Conservation (phyloP, 1,140 invertebrate species). For the Drosophila ercepeae region DNA sequence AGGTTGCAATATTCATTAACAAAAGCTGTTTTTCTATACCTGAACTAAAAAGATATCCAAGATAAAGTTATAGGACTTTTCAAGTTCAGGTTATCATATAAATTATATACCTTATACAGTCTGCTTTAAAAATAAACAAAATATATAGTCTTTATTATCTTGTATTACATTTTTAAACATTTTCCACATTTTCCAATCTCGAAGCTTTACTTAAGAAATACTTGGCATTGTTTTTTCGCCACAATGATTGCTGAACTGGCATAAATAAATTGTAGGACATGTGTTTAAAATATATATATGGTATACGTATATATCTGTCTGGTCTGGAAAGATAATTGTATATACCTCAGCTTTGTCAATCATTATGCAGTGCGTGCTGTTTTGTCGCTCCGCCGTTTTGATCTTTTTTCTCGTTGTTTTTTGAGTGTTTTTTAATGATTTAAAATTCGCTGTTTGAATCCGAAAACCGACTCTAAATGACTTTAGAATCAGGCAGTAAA, state of each 20-base stretch:
- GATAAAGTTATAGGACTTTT: too few relatives aligned
- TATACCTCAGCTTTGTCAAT: conserved; percentile 33
- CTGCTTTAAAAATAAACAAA: too few relatives aligned
- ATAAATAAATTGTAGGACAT: conserved; percentile 33
- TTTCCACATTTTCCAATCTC: not conserved
- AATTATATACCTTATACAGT: too few relatives aligned
- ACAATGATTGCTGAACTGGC: conserved; percentile 12
- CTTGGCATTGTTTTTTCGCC: not conserved
- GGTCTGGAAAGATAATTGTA: conserved; percentile 26
- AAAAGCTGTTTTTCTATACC: too few relatives aligned
- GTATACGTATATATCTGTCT: not conserved
- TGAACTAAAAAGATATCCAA: not conserved
- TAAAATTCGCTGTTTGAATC: conserved; percentile 36
- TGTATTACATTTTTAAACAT: not conserved
- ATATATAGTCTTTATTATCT: too few relatives aligned
- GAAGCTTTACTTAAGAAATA: not conserved
- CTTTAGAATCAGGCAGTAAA: conserved; percentile 36
- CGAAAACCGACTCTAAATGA: conserved; percentile 21
- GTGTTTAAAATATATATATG: conserved; percentile 21
- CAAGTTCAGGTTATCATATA: too few relatives aligned
- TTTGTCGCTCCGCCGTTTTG: conserved; percentile 34
- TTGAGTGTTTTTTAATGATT: conserved; percentile 5
- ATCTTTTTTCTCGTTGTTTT: conserved; percentile 21
- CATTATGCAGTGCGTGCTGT: conserved; percentile 57
- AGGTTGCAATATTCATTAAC: not conserved